Conservation (phyloP, 2,888 invertebrate species). For the Sicus ferrugineus region DNA sequence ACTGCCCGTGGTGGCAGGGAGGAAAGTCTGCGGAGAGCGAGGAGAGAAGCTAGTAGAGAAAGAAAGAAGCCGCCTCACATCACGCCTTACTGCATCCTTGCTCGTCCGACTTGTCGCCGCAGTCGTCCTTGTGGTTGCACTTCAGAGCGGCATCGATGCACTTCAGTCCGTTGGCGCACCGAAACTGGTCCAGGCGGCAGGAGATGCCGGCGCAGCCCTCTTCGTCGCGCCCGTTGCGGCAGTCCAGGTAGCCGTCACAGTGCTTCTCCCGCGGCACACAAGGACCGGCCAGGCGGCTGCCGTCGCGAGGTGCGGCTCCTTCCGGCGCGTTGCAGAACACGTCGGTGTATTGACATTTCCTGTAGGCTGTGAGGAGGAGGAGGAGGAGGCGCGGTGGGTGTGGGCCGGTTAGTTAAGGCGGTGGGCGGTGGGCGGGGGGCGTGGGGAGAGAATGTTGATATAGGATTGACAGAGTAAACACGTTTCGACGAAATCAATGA, state of each 20-base stretch:
- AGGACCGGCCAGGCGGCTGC: conserved; percentile 71
- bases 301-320: conserved; percentile 66
- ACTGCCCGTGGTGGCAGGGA: conserved; percentile 87
- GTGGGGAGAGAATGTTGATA: not conserved
- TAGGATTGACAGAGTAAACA: conserved; percentile 11
- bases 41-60: too few relatives aligned
- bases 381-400: too few relatives aligned
- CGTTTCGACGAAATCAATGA: conserved; percentile 29
- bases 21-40: conserved; percentile 77
- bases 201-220: conserved; percentile 75
- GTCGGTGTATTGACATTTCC: conserved; percentile 86
- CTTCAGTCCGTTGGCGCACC: conserved; percentile 80
- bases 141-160: conserved; percentile 80
- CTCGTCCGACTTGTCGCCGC: conserved; percentile 91
- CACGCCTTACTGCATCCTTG: conserved; percentile 87
- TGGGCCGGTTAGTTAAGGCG: not conserved
- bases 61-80: too few relatives aligned
- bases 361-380: conserved; percentile 81
- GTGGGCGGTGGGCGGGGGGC: not conserved
- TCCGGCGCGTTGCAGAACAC: conserved; percentile 84
- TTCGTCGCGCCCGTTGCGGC: conserved; percentile 84
- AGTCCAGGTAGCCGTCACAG: conserved; percentile 91
- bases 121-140: conserved; percentile 91
- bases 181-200: conserved; percentile 85
- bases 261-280: conserved; percentile 88